phyloP scores from a whole-genome alignment of 2,113 vertebrate species.

The Myotis davidii region DNA sequence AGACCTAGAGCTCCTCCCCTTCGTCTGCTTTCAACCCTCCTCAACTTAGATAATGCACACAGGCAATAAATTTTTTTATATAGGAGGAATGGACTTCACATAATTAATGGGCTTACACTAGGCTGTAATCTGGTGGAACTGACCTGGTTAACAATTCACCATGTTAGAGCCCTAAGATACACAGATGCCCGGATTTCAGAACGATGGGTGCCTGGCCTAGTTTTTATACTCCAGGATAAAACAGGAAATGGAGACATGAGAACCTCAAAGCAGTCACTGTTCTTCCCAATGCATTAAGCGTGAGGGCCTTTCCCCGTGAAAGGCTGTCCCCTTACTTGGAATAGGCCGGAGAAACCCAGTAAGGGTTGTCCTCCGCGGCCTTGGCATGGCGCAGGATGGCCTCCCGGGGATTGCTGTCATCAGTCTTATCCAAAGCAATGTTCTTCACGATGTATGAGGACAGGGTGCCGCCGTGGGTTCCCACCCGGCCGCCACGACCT shows the following conservation, averaged over 20 bases:
- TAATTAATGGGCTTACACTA: not conserved
- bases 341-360: conserved; percentile 96
- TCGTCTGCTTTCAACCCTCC: not conserved
- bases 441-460: conserved; percentile 99
- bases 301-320: not conserved
- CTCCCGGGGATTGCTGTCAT: conserved; percentile 97
- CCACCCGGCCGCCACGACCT: conserved; percentile 97
- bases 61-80: not conserved
- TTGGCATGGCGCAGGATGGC: conserved; percentile 96
- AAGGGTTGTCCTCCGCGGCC: conserved; percentile 94
- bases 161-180: not conserved
- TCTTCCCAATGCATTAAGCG: not conserved
- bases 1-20: not conserved
- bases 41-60: not conserved
- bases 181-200: not conserved
- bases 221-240: conserved; percentile 32
- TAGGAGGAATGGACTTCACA: not conserved
- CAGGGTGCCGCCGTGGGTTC: conserved; percentile 95
- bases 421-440: conserved; percentile 97
- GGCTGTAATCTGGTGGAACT: not conserved
- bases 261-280: not conserved
- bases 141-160: not conserved
- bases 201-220: not conserved
- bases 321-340: conserved; percentile 87
- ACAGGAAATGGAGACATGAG: not conserved